phyloP scores from a whole-genome alignment of 2,888 invertebrate species.

The Trichogramma dendrolimi region DNA sequence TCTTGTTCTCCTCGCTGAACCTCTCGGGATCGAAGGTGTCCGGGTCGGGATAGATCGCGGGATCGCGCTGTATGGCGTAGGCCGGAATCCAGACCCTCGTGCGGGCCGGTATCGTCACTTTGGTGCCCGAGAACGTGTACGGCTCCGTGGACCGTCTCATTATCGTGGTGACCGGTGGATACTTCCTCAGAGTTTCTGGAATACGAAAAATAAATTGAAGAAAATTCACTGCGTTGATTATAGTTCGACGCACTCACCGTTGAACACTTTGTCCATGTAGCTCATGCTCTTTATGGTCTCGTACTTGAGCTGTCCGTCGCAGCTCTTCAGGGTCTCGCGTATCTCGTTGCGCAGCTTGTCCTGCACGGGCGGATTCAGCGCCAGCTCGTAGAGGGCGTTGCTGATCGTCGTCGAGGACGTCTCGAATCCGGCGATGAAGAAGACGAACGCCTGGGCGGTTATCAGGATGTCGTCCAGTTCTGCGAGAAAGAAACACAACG shows the following conservation, averaged over 20 bases:
- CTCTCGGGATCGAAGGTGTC: slow-evolving; percentile 39
- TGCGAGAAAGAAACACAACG: slow-evolving; percentile 25
- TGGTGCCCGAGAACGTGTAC: slow-evolving; percentile 36
- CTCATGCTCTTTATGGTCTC: slow-evolving; percentile 49
- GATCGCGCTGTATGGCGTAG: slow-evolving; percentile 37
- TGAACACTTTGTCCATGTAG: slow-evolving; percentile 49
- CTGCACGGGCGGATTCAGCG: slow-evolving; percentile 48
- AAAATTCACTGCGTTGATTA: background rate
- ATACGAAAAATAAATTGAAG: background rate
- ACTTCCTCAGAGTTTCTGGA: slow-evolving; percentile 46
- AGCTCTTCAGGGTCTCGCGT: slow-evolving; percentile 36
- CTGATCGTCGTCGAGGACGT: slow-evolving; percentile 52
- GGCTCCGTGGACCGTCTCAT: slow-evolving; percentile 41
- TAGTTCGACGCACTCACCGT: slow-evolving; percentile 2
- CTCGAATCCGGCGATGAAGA: slow-evolving; percentile 54
- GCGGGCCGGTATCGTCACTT: slow-evolving; percentile 35
- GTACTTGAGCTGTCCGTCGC: slow-evolving; percentile 46
- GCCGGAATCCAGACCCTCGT: slow-evolving; percentile 33
- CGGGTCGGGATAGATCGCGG: slow-evolving; percentile 37
- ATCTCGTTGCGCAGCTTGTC: slow-evolving; percentile 48
- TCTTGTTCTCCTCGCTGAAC: slow-evolving; percentile 31
- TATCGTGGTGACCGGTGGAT: slow-evolving; percentile 47
- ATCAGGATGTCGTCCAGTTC: slow-evolving; percentile 45
- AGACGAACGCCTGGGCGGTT: slow-evolving; percentile 51
- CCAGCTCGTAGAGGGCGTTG: slow-evolving; percentile 50